A percentile compares a stretch with the other conserved stretches of the same genome.
phyloP scores from a whole-genome alignment of 2,113 vertebrate species.

The Elephas maximus region DNA sequence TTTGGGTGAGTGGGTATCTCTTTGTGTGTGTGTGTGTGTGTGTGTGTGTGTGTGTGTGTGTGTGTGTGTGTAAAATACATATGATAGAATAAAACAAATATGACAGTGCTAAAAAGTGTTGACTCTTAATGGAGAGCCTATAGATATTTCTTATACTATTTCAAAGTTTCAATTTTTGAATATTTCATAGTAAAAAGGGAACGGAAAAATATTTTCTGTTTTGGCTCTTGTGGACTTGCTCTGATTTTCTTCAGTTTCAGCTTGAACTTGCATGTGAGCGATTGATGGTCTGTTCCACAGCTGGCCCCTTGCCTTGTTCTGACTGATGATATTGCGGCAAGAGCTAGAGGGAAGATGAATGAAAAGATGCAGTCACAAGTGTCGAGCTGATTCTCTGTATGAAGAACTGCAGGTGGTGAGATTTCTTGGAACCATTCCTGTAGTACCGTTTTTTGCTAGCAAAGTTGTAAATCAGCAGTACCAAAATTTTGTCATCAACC shows the following conservation, averaged over 20 bases:
- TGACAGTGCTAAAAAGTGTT: not conserved
- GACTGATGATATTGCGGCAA: not conserved
- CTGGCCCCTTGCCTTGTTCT: too few species aligned
- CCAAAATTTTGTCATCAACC: not conserved
- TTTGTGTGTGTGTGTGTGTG: too few species aligned
- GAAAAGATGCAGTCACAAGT: not conserved
- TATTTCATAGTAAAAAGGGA: not conserved
- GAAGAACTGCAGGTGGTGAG: not conserved
- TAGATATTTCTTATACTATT: not conserved
- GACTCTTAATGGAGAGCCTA: not conserved
- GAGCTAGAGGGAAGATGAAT: not conserved
- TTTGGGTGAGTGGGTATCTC: too few species aligned
- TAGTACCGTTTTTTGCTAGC: not conserved
- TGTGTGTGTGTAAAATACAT: not conserved
- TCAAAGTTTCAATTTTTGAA: not conserved
- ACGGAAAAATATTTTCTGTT: not conserved
- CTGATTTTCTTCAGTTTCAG: too few species aligned
- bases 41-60: too few species aligned
- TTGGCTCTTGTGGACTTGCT: too few species aligned
- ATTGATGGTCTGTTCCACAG: too few species aligned
- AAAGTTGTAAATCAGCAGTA: not conserved
- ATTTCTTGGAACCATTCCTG: not conserved
- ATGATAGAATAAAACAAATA: not conserved
- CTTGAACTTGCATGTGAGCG: too few species aligned
- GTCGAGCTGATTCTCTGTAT: not conserved